phyloP scores from a whole-genome alignment of 2,113 vertebrate genomes.

The Clarias gariepinus region DNA sequence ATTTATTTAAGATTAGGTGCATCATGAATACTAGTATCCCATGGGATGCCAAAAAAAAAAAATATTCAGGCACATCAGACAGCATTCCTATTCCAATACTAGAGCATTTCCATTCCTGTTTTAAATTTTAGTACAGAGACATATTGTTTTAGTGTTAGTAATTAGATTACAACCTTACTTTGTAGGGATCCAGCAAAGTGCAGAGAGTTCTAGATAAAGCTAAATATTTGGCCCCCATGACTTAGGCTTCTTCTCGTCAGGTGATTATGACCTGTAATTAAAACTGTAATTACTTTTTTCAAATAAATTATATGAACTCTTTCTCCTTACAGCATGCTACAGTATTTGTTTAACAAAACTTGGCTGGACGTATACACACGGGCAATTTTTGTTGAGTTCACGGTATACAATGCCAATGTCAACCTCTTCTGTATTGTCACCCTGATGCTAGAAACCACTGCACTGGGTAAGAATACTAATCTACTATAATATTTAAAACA shows the following conservation, averaged over 20 bases:
- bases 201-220: not conserved
- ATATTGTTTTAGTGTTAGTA: not conserved
- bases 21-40: not conserved
- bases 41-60: not conserved
- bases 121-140: not conserved
- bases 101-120: not conserved
- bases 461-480: slow-evolving; percentile 73
- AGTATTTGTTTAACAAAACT: slow-evolving; percentile 81
- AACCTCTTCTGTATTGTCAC: slow-evolving; percentile 90
- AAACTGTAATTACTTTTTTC: not conserved
- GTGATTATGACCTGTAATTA: not conserved
- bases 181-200: not conserved
- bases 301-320: not conserved
- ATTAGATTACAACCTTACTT: not conserved
- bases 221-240: too few species aligned
- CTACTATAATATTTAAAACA: not conserved
- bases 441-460: slow-evolving; percentile 86
- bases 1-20: too few species aligned
- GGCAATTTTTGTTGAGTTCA: slow-evolving; percentile 91
- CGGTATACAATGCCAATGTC: slow-evolving; percentile 92
- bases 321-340: slow-evolving; percentile 74
- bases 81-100: not conserved
- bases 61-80: not conserved
- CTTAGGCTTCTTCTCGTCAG: not conserved
- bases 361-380: slow-evolving; percentile 90